Conservation (phyloP, 2,888 invertebrate genomes). For the Plemyria rubiginata region DNA sequence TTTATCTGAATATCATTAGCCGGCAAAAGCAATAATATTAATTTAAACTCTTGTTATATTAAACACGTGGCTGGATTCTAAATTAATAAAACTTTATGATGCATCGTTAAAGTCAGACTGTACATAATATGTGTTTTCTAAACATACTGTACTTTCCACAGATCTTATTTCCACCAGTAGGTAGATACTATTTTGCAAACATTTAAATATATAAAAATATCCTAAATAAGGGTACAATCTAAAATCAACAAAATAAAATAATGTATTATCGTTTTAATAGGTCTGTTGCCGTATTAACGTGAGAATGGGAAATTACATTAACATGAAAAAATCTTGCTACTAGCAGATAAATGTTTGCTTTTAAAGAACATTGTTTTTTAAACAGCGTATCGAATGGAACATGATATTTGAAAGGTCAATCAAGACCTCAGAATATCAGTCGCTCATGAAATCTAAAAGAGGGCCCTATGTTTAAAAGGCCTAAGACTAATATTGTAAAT, state of each 20-base stretch:
- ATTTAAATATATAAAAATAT: not conserved
- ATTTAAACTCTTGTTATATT: conserved; percentile 22
- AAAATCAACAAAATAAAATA: not conserved
- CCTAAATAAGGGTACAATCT: not conserved
- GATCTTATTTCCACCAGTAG: conserved; percentile 36
- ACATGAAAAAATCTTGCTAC: no score
- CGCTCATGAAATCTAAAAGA: no score
- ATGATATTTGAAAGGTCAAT: no score
- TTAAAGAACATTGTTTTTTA: no score
- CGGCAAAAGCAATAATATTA: conserved; percentile 10
- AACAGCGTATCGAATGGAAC: no score
- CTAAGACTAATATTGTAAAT: no score
- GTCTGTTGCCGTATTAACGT: no score
- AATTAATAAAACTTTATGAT: conserved; percentile 54
- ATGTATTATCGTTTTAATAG: no score
- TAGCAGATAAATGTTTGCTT: no score
- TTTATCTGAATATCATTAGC: conserved; percentile 1
- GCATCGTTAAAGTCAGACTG: conserved; percentile 50
- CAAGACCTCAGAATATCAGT: no score
- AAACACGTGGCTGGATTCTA: conserved; percentile 37
- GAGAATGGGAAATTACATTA: no score
- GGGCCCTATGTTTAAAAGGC: no score
- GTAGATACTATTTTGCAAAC: not conserved
- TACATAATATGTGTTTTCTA: conserved; percentile 43
- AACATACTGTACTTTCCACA: conserved; percentile 41